These are phyloP conservation scores for Diplazon laetatorius DNA, from an alignment of 2,888 invertebrate species.

Conservation along the genomic window DNA sequence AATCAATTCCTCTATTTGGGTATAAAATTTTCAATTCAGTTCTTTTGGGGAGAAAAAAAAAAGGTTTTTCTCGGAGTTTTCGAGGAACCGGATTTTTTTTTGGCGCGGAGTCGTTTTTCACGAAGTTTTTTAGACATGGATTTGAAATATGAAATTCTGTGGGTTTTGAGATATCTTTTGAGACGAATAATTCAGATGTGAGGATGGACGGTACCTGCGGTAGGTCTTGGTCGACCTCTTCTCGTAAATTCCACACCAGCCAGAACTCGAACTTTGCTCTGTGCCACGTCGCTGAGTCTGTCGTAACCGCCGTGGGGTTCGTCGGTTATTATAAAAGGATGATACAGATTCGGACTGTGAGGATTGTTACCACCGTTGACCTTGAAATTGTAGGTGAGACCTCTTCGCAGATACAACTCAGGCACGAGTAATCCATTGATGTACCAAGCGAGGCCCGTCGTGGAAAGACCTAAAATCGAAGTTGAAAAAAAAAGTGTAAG, in stretches of 20 bases:
- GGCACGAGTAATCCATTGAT: conserved; percentile 95
- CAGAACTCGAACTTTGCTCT: conserved; percentile 88
- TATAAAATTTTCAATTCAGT: no score
- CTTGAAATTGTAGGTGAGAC: conserved; percentile 92
- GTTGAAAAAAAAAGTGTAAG: background rate
- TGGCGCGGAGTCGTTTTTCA: no score
- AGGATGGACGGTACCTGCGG: no score
- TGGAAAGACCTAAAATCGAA: conserved; percentile 85
- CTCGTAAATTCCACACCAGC: conserved; percentile 93
- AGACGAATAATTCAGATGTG: no score
- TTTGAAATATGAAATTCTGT: no score
- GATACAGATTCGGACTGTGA: conserved; percentile 92
- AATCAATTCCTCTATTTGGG: no score
- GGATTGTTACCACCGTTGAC: conserved; percentile 94
- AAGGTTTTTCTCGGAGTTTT: no score
- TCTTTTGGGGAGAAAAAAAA: no score
- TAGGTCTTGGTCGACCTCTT: conserved; percentile 90
- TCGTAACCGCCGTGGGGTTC: conserved; percentile 93
- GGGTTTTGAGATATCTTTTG: no score
- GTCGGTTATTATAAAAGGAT: conserved; percentile 94
- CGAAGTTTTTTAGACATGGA: no score
- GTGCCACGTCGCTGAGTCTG: conserved; percentile 87
- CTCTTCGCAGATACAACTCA: conserved; percentile 93
- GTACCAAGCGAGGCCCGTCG: conserved; percentile 93
- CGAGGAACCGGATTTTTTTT: background rate